Evolutionary conservation across 2,888 invertebrate genomes (phyloP).

Genomic region (Taenaris catops): DNA sequence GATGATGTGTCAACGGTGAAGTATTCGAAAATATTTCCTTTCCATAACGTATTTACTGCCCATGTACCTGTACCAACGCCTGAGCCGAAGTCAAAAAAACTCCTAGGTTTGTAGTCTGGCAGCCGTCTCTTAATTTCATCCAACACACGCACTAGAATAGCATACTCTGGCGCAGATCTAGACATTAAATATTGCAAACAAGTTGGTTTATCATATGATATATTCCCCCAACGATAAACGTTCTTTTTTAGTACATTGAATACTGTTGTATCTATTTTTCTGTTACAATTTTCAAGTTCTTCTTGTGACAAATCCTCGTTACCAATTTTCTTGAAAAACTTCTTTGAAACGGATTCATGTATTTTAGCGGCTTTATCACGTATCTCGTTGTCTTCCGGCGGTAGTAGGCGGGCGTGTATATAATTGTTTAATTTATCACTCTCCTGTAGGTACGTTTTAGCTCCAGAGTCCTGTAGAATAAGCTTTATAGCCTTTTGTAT

Average conservation of each 20-base stretch:
- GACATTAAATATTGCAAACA: slow-evolving; percentile 85
- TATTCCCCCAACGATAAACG: slow-evolving; percentile 86
- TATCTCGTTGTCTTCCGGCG: slow-evolving; percentile 80
- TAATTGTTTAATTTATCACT: slow-evolving; percentile 78
- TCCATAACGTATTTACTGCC: slow-evolving; percentile 89
- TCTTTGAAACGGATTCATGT: slow-evolving; percentile 49
- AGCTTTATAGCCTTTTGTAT: slow-evolving; percentile 78
- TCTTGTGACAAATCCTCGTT: slow-evolving; percentile 39
- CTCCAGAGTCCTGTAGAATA: slow-evolving; percentile 78
- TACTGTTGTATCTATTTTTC: slow-evolving; percentile 73
- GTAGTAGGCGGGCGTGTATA: slow-evolving; percentile 81
- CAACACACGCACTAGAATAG: slow-evolving; percentile 84
- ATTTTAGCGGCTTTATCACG: slow-evolving; percentile 60
- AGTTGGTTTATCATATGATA: slow-evolving; percentile 83
- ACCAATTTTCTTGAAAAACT: slow-evolving; percentile 37
- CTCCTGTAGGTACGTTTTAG: slow-evolving; percentile 75
- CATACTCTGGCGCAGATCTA: slow-evolving; percentile 88
- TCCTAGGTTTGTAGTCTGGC: slow-evolving; percentile 84
- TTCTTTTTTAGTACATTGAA: slow-evolving; percentile 78
- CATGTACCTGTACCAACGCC: slow-evolving; percentile 93
- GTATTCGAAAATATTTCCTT: slow-evolving; percentile 86
- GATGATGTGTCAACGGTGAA: slow-evolving; percentile 91
- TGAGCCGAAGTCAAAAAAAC: slow-evolving; percentile 95
- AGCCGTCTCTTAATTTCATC: slow-evolving; percentile 84
- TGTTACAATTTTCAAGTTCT: slow-evolving; percentile 56